Base-by-base conservation (phyloP, 2,797 vertebrate species). In the Hoplostethus mediterraneus region DNA sequence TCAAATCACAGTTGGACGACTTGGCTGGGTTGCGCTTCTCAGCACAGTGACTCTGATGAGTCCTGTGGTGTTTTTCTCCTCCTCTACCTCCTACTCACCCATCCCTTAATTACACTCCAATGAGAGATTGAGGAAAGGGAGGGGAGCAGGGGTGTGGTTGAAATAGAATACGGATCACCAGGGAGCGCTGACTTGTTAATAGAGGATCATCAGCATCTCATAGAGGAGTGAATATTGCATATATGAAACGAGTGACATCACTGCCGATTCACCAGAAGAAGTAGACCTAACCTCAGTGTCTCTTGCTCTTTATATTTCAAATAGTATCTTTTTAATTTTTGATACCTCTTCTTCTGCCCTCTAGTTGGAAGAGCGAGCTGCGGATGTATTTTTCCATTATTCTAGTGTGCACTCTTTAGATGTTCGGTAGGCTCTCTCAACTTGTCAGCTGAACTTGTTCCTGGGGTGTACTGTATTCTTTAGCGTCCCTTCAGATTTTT, bases 1-100 rank as follows among this genome's bases (percentile, higher is more conserved):
- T 89, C 82, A 67, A 75, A 87, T 92, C 87, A 87, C 86, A 85
- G 80, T 76, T 63, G 76, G 77, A 63, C 83, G 83, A 81, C 77
- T 90, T 79, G 82, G 72, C 86, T 80, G 87, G 69, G 81, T 52
- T 2, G 40, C 70, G 21, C 49, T 73, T 83, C 69, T 82, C 72
- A 74, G 30, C 68, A 75, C 33, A 79, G 71, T 52, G 69, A 55
- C 75, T 87, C 63, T n/a, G 63, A 79, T 77, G 71, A 84, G 62
- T 79, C 61, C 69, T 82, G 81, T 31, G 71, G 68, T 77, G 65
- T 81, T 78, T 75, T 71, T 63, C 64, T 64, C 53, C 65, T 63
- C 51, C 65, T 66, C 44, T 49, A 36, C 61, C 44, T 55, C 56
- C 51, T 49, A 75, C 75, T 82, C 68, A 33, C 58, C 63, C 42